Conservation (phyloP, 2,888 invertebrate genomes). For the Acrobasis consociella region DNA sequence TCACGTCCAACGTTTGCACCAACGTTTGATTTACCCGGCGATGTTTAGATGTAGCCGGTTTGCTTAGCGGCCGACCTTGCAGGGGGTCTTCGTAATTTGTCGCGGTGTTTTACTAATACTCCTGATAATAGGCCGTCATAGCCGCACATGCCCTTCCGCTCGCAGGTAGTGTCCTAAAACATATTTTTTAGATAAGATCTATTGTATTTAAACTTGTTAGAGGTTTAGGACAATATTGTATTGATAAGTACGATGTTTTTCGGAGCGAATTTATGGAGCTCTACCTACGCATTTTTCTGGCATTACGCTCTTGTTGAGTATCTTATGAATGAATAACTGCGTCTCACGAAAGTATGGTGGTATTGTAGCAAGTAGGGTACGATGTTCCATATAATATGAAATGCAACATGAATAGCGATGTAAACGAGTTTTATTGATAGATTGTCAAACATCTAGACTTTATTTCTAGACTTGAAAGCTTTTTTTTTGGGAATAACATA, state of each 20-base stretch:
- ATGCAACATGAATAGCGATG: not conserved
- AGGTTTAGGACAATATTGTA: slow-evolving; percentile 5
- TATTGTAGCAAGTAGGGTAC: not conserved
- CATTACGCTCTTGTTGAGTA: not conserved
- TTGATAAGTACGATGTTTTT: slow-evolving; percentile 7
- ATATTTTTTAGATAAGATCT: slow-evolving; percentile 30
- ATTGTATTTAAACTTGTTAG: slow-evolving; percentile 30
- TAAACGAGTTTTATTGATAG: too few species aligned
- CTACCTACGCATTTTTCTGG: not conserved
- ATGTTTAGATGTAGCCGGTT: slow-evolving; percentile 23
- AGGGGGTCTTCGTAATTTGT: slow-evolving; percentile 34
- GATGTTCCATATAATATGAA: not conserved
- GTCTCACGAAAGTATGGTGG: not conserved
- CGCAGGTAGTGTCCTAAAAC: slow-evolving; percentile 41
- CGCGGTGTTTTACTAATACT: slow-evolving; percentile 36
- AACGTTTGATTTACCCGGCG: slow-evolving; percentile 35
- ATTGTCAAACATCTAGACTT: too few species aligned
- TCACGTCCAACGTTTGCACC: slow-evolving; percentile 46
- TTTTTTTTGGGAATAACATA: too few species aligned
- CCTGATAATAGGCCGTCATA: slow-evolving; percentile 42
- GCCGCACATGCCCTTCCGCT: slow-evolving; percentile 35
- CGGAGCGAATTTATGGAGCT: not conserved
- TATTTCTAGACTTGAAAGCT: too few species aligned
- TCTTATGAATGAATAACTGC: not conserved
- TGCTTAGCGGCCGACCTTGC: slow-evolving; percentile 18